Conservation (phyloP, 2,888 invertebrate genomes). For the Pyrgus malvae region DNA sequence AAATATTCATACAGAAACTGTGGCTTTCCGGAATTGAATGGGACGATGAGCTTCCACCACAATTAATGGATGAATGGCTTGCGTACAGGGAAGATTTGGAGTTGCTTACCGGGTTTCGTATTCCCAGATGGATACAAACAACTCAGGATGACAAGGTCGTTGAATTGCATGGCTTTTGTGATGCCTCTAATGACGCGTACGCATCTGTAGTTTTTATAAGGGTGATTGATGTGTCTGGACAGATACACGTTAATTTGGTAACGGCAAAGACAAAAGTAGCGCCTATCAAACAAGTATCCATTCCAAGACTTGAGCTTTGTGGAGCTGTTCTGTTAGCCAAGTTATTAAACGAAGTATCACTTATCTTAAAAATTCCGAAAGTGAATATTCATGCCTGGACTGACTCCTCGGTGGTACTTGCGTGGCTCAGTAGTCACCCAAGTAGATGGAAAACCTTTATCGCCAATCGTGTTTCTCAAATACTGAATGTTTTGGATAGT, state of each 20-base stretch:
- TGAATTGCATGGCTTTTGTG: slow-evolving; percentile 34
- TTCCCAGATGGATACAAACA: slow-evolving; percentile 30
- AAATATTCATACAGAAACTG: slow-evolving; percentile 42
- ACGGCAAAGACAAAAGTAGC: slow-evolving; percentile 24
- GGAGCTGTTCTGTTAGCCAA: slow-evolving; percentile 26
- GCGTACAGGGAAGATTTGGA: slow-evolving; percentile 24
- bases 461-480: slow-evolving; percentile 29
- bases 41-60: slow-evolving; percentile 37
- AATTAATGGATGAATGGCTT: slow-evolving; percentile 34
- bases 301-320: slow-evolving; percentile 28
- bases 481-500: slow-evolving; percentile 27
- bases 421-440: slow-evolving; percentile 29
- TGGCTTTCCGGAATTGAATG: slow-evolving; percentile 42
- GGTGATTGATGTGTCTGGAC: not conserved
- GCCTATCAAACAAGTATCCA: slow-evolving; percentile 23
- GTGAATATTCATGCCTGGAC: slow-evolving; percentile 26
- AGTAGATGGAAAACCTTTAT: slow-evolving; percentile 28
- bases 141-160: slow-evolving; percentile 4
- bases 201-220: slow-evolving; percentile 28
- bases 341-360: slow-evolving; percentile 16
- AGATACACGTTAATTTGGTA: slow-evolving; percentile 19
- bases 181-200: slow-evolving; percentile 30
- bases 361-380: slow-evolving; percentile 7
- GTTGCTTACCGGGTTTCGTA: slow-evolving; percentile 17
- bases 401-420: slow-evolving; percentile 28